phyloP scores from a whole-genome alignment of 2,113 vertebrate genomes.

The Pseudorasbora parva region DNA sequence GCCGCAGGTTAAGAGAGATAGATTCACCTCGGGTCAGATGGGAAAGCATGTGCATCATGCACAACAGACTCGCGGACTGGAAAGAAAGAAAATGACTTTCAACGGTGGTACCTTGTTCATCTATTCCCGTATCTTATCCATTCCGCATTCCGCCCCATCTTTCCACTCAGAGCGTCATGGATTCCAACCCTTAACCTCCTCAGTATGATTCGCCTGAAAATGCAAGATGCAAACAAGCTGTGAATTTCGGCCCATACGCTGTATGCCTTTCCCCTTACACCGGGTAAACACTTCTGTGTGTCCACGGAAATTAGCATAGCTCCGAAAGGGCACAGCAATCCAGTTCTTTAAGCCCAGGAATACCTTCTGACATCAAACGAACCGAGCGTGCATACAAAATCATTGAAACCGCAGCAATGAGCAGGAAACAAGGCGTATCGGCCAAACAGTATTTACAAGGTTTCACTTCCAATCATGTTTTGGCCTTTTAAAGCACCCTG shows the following conservation, averaged over 20 bases:
- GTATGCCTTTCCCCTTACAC: conserved; percentile 22
- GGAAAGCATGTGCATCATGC: neutral
- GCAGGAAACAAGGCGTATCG: conserved; percentile 51
- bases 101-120: neutral
- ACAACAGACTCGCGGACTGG: neutral
- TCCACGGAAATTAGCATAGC: conserved; percentile 57
- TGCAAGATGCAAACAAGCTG: conserved; percentile 29
- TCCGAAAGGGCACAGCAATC: conserved; percentile 71
- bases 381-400: conserved; percentile 56
- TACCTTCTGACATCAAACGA: conserved; percentile 65
- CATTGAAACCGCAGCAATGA: neutral
- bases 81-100: conserved; percentile 33
- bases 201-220: conserved; percentile 33
- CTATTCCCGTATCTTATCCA: neutral
- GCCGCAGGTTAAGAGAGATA: conserved; percentile 32
- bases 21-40: neutral
- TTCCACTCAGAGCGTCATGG: neutral
- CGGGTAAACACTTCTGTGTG: conserved; percentile 62
- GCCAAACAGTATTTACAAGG: conserved; percentile 58
- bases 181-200: conserved; percentile 36
- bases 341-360: conserved; percentile 60
- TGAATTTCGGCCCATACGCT: conserved; percentile 18
- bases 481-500: conserved; percentile 69
- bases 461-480: conserved; percentile 71
- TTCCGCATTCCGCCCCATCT: neutral